Conservation (phyloP, 1,140 invertebrate genomes). For the Chironomus striatipennis region DNA sequence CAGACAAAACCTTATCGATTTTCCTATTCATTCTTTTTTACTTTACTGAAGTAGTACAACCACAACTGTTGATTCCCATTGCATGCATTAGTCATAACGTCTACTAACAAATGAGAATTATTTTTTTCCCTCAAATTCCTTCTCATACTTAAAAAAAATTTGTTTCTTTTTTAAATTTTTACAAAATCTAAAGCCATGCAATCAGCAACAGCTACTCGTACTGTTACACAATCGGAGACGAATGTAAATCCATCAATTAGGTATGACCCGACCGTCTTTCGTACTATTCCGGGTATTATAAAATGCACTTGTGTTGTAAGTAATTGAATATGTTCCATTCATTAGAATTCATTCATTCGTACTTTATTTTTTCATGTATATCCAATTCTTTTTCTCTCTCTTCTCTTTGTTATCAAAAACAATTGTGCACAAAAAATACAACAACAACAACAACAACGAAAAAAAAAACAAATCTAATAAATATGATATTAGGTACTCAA, state of each 20-base stretch:
- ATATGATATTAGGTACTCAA: constrained; percentile 60
- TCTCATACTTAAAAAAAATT: no score
- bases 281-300: constrained; percentile 62
- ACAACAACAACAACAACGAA: no score
- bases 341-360: constrained; percentile 24
- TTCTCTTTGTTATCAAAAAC: no score
- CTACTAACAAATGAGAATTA: no score
- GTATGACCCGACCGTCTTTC: constrained; percentile 62
- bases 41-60: no score
- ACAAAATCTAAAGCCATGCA: constrained; percentile 27
- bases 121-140: no score
- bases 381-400: not conserved
- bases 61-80: not conserved
- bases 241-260: constrained; percentile 58
- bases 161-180: not conserved
- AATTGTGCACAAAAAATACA: no score
- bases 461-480: no score
- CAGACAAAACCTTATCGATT: no score
- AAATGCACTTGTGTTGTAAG: constrained; percentile 74
- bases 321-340: constrained; percentile 30
- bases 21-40: no score
- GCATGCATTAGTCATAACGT: not conserved
- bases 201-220: constrained; percentile 55
- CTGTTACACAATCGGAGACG: constrained; percentile 55
- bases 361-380: constrained; percentile 16